Evolutionary conservation across 2,797 vertebrate species (phyloP).

Genomic region (Eulemur rubriventer): DNA sequence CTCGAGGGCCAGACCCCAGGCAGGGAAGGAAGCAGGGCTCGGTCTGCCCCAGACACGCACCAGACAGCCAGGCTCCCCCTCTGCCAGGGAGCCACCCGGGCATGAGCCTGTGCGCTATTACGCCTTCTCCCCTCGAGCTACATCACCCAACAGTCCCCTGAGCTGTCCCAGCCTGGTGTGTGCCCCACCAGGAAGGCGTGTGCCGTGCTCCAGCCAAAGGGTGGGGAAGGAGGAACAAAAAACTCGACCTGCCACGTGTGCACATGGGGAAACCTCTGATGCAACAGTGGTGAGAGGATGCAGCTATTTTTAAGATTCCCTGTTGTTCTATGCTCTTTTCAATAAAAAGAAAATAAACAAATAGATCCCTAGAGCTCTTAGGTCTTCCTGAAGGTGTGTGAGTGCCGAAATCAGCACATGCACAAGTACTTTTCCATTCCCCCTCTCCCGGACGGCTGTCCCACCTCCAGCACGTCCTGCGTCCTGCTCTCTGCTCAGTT

Average conservation of each 20-base stretch:
- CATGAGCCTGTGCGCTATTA: fast-evolving
- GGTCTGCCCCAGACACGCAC: background rate
- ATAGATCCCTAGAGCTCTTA: background rate
- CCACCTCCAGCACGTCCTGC: background rate
- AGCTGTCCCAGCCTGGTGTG: background rate
- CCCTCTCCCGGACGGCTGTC: background rate
- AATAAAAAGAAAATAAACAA: background rate
- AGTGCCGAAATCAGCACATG: background rate
- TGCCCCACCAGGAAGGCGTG: background rate
- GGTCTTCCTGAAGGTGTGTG: background rate
- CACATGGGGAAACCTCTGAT: background rate
- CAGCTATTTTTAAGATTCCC: background rate
- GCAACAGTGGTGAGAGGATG: background rate
- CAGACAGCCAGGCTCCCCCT: background rate
- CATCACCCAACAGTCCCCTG: background rate
- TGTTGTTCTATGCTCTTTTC: background rate
- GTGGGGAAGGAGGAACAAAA: background rate
- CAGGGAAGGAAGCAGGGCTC: background rate
- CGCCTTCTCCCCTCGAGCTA: background rate
- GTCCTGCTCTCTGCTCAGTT: background rate
- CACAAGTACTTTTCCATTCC: background rate
- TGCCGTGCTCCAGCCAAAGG: background rate
- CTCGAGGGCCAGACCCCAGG: background rate
- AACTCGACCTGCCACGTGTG: fast-evolving
- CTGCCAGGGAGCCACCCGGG: no score